Evolutionary conservation across 2,888 invertebrate genomes (phyloP), one percentile per base, ranked within the genome.

Genomic region (Lapara coniferarum): DNA sequence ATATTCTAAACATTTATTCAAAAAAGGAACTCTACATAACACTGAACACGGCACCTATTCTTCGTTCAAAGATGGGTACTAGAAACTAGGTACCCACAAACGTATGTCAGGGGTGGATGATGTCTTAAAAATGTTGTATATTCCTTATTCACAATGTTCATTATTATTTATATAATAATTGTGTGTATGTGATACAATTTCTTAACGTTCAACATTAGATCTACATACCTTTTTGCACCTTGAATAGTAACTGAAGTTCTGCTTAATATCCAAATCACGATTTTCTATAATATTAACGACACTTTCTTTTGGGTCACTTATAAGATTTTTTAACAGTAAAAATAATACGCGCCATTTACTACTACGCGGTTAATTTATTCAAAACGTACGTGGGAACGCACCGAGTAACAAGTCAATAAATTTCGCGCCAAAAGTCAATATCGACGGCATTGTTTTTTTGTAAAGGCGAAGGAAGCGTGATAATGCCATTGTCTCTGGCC

Each of bases 401-500:
- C 66, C 51, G 49, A 73, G 77, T 83, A 76, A 86, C 84, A 81
- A 82, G 85, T 81, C 84, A 85, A 85, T 85, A 84, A 83, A 85
- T 79, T 80, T 78, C 82, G 82, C 83, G 83, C 82, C 79, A 81
- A 85, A 86, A 85, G 78, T 83, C 82, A 82, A 81, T 80, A 79
- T 82, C 77, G 79, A 74, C 80, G 46, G 77, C 75, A 72, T 77
- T 75, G 63, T 77, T 82, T 85, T 86, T 85, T 86, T 81, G 81
- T 76, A 75, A 75, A 73, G 76, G 78, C 79, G 76, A 76, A 75
- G 76, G 76, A 70, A 68, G 75, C 75, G 79, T 78, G 81, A 84
- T 88, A 82, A 82, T 80, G 81, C 83, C 76, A 89, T 92, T 92
- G 92, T 93, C 83, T 90, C 83, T 87, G 83, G 84, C 92, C 92